Evolutionary conservation across 2,113 vertebrate species (phyloP).

Genomic region (Haemorhous mexicanus): DNA sequence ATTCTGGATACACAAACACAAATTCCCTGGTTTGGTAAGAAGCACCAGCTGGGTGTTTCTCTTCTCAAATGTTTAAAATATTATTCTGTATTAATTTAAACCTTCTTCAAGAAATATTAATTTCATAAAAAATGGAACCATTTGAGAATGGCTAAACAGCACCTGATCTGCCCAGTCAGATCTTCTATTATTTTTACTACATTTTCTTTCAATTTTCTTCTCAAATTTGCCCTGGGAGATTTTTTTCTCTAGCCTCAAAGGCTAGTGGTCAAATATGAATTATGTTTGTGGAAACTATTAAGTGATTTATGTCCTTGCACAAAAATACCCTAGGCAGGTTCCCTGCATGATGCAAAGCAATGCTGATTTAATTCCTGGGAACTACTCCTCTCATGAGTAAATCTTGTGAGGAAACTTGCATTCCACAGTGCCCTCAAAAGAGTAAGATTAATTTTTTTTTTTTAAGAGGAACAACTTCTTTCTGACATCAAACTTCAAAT

Average conservation of each 20-base stretch:
- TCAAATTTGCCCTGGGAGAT: not conserved
- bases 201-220: not conserved
- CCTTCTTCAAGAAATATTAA: not conserved
- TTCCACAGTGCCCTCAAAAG: not conserved
- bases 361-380: not conserved
- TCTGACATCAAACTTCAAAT: slow-evolving; percentile 10
- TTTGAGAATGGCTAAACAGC: not conserved
- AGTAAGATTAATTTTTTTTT: not conserved
- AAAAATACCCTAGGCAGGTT: not conserved
- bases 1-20: not conserved
- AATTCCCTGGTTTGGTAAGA: not conserved
- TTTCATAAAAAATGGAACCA: not conserved
- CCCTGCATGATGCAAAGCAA: not conserved
- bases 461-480: slow-evolving; percentile 2
- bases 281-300: slow-evolving; percentile 2
- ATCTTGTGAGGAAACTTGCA: not conserved
- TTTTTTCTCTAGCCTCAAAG: not conserved
- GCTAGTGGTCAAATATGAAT: not conserved
- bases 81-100: not conserved
- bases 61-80: not conserved
- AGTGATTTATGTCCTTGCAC: not conserved
- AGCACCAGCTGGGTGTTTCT: not conserved
- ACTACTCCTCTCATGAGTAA: not conserved
- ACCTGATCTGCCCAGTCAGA: not conserved
- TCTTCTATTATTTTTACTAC: not conserved